phyloP scores from a whole-genome alignment of 23 tunicate species.

The Diplosoma virens region DNA sequence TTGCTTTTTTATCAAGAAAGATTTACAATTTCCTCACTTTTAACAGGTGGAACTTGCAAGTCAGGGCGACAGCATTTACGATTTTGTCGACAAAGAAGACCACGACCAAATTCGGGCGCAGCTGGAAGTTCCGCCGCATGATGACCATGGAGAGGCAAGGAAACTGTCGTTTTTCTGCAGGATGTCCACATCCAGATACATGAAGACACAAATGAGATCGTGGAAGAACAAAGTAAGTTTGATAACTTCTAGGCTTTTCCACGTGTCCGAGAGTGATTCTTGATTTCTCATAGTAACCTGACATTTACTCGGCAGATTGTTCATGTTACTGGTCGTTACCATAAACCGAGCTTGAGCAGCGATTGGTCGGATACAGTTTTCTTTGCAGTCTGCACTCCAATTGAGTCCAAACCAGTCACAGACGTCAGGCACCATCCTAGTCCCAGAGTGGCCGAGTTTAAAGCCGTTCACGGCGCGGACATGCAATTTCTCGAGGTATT shows the following conservation, averaged over 20 bases:
- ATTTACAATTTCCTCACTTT: no score
- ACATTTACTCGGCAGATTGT: no score
- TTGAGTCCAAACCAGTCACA: constrained; percentile 94
- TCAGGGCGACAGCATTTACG: constrained; percentile 94
- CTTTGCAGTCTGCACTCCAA: constrained; percentile 89
- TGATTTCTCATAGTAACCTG: no score
- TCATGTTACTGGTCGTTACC: constrained; percentile 86
- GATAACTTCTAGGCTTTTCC: no score
- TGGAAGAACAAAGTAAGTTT: constrained; percentile 90
- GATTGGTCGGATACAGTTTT: constrained; percentile 84
- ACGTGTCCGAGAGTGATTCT: no score
- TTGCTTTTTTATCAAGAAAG: no score
- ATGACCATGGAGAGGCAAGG: constrained; percentile 63
- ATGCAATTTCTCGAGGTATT: constrained; percentile 89
- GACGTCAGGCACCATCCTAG: constrained; percentile 96
- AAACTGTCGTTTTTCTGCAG: constrained; percentile 89
- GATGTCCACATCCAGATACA: constrained; percentile 93
- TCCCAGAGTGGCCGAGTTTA: constrained; percentile 85
- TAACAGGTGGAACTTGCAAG: constrained; percentile 95
- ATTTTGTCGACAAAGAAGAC: constrained; percentile 94
- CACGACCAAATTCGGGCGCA: constrained; percentile 93
- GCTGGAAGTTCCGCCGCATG: constrained; percentile 77
- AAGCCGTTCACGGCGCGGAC: constrained; percentile 90
- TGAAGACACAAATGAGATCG: constrained; percentile 96
- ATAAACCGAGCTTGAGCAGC: constrained; percentile 71